Conservation (phyloP, 2,888 invertebrate species). For the Liodrosophila aerea region DNA sequence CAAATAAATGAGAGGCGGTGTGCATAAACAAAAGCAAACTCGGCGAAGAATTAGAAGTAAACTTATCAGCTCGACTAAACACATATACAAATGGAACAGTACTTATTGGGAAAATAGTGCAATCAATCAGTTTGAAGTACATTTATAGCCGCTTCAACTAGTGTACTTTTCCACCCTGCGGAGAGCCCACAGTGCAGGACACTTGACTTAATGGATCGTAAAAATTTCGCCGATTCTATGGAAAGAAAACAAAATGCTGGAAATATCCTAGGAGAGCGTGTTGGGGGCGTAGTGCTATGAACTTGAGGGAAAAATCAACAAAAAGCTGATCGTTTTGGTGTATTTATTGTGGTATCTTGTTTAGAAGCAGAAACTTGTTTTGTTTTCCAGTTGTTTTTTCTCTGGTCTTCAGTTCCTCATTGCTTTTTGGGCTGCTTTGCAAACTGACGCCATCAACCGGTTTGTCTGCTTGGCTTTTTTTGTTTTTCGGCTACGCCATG, state of each 20-base stretch:
- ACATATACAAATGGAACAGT: conserved; percentile 12
- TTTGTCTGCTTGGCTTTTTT: conserved; percentile 43
- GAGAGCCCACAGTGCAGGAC: conserved; percentile 48
- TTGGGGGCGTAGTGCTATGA: conserved; percentile 22
- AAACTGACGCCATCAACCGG: conserved; percentile 79
- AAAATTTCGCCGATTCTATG: conserved; percentile 29
- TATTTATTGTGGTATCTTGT: conserved; percentile 27
- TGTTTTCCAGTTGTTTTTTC: conserved; percentile 37
- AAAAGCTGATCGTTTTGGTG: background rate
- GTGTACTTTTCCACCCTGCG: conserved; percentile 24
- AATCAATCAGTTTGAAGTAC: conserved; percentile 53
- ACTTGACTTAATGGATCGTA: conserved; percentile 57
- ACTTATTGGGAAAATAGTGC: conserved; percentile 45
- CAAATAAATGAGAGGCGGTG: conserved; percentile 45
- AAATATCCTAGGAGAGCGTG: background rate
- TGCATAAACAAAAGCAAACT: conserved; percentile 59
- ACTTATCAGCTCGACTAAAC: conserved; percentile 42
- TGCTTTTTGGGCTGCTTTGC: conserved; percentile 36
- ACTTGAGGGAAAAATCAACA: conserved; percentile 41
- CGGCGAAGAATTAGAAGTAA: conserved; percentile 34
- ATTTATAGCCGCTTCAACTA: conserved; percentile 49
- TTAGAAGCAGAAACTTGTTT: conserved; percentile 46
- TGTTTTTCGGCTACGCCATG: conserved; percentile 51
- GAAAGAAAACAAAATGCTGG: conserved; percentile 12
- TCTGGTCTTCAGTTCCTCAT: conserved; percentile 24